Conservation (phyloP, 2,888 invertebrate species). For the Heliconius hortense region DNA sequence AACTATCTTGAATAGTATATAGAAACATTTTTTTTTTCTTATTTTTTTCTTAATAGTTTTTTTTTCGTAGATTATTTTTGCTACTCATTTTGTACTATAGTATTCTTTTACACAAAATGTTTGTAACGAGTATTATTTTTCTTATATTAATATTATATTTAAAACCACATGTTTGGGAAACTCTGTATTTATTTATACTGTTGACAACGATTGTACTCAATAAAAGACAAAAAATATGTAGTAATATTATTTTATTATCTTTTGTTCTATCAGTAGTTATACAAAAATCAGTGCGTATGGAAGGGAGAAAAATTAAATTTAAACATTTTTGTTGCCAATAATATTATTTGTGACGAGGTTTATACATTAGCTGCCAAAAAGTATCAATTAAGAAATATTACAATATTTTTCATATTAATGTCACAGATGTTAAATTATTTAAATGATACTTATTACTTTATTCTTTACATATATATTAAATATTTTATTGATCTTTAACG, state of each 20-base stretch:
- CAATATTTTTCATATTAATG: conserved; percentile 13
- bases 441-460: background rate
- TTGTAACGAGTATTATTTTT: too few relatives aligned
- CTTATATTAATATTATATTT: too few relatives aligned
- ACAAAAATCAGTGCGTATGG: conserved; percentile 72
- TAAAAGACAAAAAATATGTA: conserved; percentile 44
- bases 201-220: conserved; percentile 11
- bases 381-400: background rate
- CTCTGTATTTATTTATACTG: background rate
- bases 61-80: too few relatives aligned
- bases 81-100: too few relatives aligned
- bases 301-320: conserved; percentile 61
- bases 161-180: background rate
- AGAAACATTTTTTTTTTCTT: too few relatives aligned
- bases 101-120: too few relatives aligned
- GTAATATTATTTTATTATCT: conserved; percentile 63
- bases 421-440: background rate
- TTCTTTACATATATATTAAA: conserved; percentile 8
- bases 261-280: conserved; percentile 61
- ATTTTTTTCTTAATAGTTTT: too few relatives aligned
- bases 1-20: too few relatives aligned
- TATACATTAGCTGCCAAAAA: conserved; percentile 44
- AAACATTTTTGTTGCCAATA: conserved; percentile 53
- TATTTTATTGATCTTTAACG: conserved; percentile 38
- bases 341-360: conserved; percentile 62